Base-by-base conservation (phyloP, 2,888 invertebrate species). In the Clivina fossor region DNA sequence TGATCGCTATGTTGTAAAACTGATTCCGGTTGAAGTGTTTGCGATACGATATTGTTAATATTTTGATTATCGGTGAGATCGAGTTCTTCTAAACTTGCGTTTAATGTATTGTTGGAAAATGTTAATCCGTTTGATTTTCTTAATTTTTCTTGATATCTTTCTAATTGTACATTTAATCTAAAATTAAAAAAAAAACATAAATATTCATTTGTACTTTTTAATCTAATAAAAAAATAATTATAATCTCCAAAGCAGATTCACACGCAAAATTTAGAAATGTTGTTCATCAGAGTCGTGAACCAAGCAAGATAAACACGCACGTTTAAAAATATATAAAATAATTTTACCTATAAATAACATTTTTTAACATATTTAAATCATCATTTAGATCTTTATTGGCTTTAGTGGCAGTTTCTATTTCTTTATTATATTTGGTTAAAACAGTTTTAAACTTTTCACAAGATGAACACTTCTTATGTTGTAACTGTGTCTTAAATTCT, bases 91-190 rank as follows among this genome's bases (percentile, higher is more conserved):
- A 58, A 58, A 7, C 59, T 60, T 1, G 43, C 26, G 26, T 44
- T 44, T 28, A 44, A 32, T 18, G 15, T 46, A 18, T 16, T 46
- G 4, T 11, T 16, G 3, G 49, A 8, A 26, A 26, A 24, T 41
- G 41, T 51, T 64, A 66, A 28, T 54, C 68, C 20, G 59, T 70
- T 64, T 50, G 62, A 56, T 46, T 67, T 71, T n/a, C 83, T 76
- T 0, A 86, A 59, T 61, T 81, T 84, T 63, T 89, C 86, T 71
- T 90, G 90, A 67, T 88, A 89, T 1, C 83, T 76, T 58, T 89
- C 88, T 18, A 91, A 73, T 64, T 90, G 89, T 1, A 86, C 81
- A 68, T 90, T 90, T 18, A 90, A 69, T 48, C 87, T 85, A 68
- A 4, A 73, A 74, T 26, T 49, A 46, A 41, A 5, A 22, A 51